phyloP scores from a whole-genome alignment of 2,113 vertebrate genomes.

The Gopherus flavomarginatus region DNA sequence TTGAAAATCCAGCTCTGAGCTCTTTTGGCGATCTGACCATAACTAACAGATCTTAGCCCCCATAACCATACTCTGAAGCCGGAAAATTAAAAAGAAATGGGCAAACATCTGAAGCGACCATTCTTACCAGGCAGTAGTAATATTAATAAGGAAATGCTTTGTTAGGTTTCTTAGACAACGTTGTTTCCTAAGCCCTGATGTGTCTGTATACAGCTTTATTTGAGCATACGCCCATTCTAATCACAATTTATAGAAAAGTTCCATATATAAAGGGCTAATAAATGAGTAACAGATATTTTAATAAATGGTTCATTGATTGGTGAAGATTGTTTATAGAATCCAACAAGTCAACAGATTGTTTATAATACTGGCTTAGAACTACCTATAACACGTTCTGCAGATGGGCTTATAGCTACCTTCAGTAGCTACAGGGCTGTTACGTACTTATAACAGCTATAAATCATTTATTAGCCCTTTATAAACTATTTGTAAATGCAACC shows the following conservation, averaged over 20 bases:
- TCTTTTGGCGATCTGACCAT: background rate
- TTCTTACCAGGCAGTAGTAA: background rate
- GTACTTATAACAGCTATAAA: slow-evolving; percentile 7
- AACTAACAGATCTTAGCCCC: background rate
- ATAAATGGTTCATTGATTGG: slow-evolving; percentile 18
- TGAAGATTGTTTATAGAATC: background rate
- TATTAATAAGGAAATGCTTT: background rate
- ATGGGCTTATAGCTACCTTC: background rate
- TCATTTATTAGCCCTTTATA: background rate
- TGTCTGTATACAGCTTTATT: background rate
- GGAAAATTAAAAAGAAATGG: background rate
- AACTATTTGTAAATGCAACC: background rate
- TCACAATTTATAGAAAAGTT: background rate
- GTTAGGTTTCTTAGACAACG: background rate
- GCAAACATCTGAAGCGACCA: background rate
- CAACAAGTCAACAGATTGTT: slow-evolving; percentile 13
- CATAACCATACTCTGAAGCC: background rate
- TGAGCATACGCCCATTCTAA: background rate
- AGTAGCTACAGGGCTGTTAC: slow-evolving; percentile 25
- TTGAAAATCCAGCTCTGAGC: background rate
- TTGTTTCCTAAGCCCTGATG: slow-evolving; percentile 1
- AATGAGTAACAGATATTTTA: background rate
- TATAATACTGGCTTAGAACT: background rate
- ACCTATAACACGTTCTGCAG: slow-evolving; percentile 18
- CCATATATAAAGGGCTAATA: background rate